A percentile compares a stretch with the other conserved stretches of the same genome.
Evolutionary conservation across 2,113 vertebrate genomes (phyloP).

Genomic region (Microtus pennsylvanicus): DNA sequence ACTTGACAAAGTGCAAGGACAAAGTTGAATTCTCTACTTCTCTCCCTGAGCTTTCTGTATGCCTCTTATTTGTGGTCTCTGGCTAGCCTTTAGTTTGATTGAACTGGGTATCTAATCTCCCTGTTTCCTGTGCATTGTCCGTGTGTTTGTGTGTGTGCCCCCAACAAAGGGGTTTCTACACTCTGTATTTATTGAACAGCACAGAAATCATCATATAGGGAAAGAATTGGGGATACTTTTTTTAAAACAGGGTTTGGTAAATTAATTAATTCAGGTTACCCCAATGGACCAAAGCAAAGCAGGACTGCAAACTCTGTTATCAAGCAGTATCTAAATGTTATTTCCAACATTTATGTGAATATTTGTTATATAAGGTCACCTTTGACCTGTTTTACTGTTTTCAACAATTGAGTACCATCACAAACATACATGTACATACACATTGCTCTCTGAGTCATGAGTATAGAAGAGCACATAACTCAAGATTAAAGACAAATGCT

Average conservation of each 20-base stretch:
- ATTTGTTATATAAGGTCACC: no score
- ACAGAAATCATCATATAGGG: neutral
- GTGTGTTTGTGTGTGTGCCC: neutral
- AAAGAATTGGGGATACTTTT: neutral
- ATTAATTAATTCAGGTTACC: neutral
- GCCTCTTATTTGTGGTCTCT: neutral
- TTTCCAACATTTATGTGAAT: no score
- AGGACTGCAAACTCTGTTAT: neutral
- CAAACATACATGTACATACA: no score
- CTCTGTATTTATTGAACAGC: neutral
- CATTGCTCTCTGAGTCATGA: neutral
- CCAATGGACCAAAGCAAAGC: neutral
- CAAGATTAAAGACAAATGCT: neutral
- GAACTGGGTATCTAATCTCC: neutral
- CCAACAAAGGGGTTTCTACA: neutral
- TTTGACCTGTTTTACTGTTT: no score
- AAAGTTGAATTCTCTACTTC: neutral
- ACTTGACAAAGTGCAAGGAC: neutral
- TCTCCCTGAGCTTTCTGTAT: neutral
- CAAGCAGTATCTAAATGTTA: neutral
- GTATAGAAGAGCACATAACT: neutral
- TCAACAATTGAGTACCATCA: no score
- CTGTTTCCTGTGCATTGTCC: neutral
- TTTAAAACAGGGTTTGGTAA: neutral
- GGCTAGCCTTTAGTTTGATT: neutral